Conservation (phyloP, 2,797 vertebrate species). For the Sebastes miniatus region DNA sequence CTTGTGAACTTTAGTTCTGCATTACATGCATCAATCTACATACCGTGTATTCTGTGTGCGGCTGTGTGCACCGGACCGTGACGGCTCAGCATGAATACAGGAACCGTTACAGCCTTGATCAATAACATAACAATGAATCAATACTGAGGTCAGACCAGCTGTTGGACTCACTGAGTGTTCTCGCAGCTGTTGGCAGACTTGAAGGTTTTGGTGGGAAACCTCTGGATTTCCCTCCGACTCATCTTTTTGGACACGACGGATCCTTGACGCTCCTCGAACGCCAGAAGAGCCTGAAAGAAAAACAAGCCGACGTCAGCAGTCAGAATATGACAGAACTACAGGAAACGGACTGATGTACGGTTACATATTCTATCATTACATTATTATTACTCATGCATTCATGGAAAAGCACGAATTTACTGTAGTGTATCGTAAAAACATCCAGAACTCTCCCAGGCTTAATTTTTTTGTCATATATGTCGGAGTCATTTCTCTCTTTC, state of each 20-base stretch:
- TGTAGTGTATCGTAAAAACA: too few species aligned
- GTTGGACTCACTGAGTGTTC: slow-evolving; percentile 77
- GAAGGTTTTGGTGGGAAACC: slow-evolving; percentile 80
- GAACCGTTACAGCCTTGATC: background rate
- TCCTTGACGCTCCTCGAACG: slow-evolving; percentile 82
- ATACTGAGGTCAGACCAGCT: background rate
- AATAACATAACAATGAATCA: background rate
- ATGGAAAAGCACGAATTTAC: too few species aligned
- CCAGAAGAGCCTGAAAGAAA: slow-evolving; percentile 76
- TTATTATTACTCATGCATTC: too few species aligned
- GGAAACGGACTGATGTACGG: background rate
- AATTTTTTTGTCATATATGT: too few species aligned
- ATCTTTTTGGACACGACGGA: slow-evolving; percentile 74
- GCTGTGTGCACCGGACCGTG: too few species aligned
- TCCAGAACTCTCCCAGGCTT: too few species aligned
- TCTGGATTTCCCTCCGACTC: slow-evolving; percentile 73
- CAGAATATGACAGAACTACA: background rate
- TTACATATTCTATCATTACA: background rate
- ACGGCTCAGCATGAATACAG: too few species aligned
- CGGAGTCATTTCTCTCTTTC: too few species aligned
- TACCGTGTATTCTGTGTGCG: too few species aligned
- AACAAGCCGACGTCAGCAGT: background rate
- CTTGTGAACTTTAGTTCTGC: too few species aligned
- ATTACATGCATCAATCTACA: too few species aligned
- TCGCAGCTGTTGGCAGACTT: slow-evolving; percentile 46